Conservation (phyloP, 2,888 invertebrate genomes). For the Vanessa cardui region DNA sequence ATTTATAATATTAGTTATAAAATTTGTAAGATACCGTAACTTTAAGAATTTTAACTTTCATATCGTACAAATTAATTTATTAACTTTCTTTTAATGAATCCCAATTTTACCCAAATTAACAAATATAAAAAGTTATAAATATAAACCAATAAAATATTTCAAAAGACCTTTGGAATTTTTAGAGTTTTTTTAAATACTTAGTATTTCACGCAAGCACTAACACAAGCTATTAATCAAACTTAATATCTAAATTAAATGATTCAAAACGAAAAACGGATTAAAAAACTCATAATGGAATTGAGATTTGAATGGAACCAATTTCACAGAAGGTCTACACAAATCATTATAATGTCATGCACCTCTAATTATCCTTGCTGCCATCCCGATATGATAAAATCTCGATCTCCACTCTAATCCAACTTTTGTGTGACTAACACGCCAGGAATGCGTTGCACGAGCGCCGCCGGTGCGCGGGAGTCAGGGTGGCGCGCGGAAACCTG, state of each 20-base stretch:
- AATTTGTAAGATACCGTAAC: too few species aligned
- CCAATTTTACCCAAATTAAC: too few species aligned
- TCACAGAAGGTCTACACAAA: slow-evolving; percentile 59
- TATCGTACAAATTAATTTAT: too few species aligned
- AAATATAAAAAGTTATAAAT: too few species aligned
- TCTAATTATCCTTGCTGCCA: slow-evolving; percentile 60
- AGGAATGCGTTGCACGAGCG: slow-evolving; percentile 46
- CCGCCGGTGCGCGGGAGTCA: slow-evolving; percentile 41
- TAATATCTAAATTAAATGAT: slow-evolving; percentile 5
- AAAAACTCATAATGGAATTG: slow-evolving; percentile 29
- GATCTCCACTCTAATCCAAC: slow-evolving; percentile 56
- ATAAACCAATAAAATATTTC: too few species aligned
- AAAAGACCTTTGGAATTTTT: too few species aligned
- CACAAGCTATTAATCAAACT: too few species aligned
- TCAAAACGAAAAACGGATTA: slow-evolving; percentile 11
- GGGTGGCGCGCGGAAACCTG: slow-evolving; percentile 47
- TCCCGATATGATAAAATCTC: slow-evolving; percentile 61
- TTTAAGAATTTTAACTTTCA: too few species aligned
- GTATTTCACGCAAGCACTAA: too few species aligned
- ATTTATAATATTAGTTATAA: too few species aligned
- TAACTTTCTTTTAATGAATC: too few species aligned
- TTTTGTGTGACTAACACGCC: slow-evolving; percentile 49
- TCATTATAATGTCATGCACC: slow-evolving; percentile 57
- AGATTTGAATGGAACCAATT: slow-evolving; percentile 48
- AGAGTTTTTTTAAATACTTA: too few species aligned